Conservation (phyloP, 2,888 invertebrate genomes). For the Brachyopa scutellaris region DNA sequence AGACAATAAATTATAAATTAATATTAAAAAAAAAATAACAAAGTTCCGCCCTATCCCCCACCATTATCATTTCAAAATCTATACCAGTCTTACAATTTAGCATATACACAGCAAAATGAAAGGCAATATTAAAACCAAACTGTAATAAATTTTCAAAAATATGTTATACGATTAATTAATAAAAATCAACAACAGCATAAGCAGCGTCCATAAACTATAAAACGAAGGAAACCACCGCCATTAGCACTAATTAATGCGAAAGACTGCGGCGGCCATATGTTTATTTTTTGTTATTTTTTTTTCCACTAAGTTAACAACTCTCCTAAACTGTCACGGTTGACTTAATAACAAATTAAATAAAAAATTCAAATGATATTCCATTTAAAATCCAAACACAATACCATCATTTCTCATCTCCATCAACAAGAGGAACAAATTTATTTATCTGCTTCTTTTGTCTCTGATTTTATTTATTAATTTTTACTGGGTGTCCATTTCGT, state of each 20-base stretch:
- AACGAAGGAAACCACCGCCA: conserved; percentile 17
- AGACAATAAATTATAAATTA: conserved; percentile 14
- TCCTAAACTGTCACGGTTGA: conserved; percentile 37
- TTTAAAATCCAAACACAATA: conserved; percentile 46
- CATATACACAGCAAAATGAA: not conserved
- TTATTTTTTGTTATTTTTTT: not conserved
- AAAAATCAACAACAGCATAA: conserved; percentile 9
- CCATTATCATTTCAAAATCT: conserved; percentile 43
- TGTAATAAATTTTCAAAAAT: conserved; percentile 42
- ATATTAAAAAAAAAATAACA: conserved; percentile 5
- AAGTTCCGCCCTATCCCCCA: too few relatives aligned
- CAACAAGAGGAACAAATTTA: conserved; percentile 27
- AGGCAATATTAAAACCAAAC: not conserved
- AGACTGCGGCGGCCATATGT: not conserved
- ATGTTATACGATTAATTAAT: conserved; percentile 30
- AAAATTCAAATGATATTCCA: conserved; percentile 49
- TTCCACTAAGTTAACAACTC: conserved; percentile 13
- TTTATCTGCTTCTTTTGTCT: not conserved
- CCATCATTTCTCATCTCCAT: conserved; percentile 38
- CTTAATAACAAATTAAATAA: conserved; percentile 57
- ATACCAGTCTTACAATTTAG: conserved; percentile 12
- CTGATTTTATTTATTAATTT: conserved; percentile 39
- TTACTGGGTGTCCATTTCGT: conserved; percentile 39
- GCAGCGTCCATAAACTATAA: conserved; percentile 24
- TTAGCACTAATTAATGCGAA: conserved; percentile 46